These are phyloP conservation scores for Urocolius indicus DNA, from an alignment of 2,113 vertebrate genomes.

Conservation along the genomic window DNA sequence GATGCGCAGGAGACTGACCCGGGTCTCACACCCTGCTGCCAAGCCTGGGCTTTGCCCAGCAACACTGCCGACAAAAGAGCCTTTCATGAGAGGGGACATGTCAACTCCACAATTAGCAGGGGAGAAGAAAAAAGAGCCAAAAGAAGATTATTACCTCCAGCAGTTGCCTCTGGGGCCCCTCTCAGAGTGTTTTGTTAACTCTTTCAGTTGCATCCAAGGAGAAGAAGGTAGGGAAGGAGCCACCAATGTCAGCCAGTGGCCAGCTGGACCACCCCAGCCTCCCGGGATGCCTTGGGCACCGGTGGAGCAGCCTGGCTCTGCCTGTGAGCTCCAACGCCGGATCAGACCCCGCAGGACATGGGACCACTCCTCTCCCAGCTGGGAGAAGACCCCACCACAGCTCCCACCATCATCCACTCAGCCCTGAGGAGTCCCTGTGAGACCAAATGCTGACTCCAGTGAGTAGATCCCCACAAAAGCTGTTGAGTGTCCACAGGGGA, in stretches of 20 bases:
- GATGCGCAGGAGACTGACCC: neutral
- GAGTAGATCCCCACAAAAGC: neutral
- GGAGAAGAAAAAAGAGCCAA: constrained; percentile 24
- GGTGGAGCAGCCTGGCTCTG: neutral
- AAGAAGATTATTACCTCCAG: constrained; percentile 66
- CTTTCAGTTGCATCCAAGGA: neutral
- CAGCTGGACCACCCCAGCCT: neutral
- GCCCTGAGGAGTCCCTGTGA: neutral
- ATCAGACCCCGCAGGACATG: neutral
- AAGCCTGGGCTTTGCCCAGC: constrained; percentile 28
- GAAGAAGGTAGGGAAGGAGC: neutral
- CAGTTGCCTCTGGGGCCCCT: neutral
- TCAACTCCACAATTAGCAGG: constrained; percentile 56
- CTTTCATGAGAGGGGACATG: constrained; percentile 69
- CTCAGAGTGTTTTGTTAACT: constrained; percentile 20
- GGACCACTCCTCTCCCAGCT: neutral
- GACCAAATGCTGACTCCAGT: neutral
- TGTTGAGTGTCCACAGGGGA: accelerated
- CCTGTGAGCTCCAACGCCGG: neutral
- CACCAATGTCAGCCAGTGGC: neutral
- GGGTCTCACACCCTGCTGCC: constrained; percentile 33
- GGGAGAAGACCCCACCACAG: neutral
- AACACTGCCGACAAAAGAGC: constrained; percentile 64
- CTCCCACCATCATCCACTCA: neutral
- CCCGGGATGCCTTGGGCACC: accelerated